Conservation (phyloP, 2,888 invertebrate genomes). For the Folsomia manolachei region DNA sequence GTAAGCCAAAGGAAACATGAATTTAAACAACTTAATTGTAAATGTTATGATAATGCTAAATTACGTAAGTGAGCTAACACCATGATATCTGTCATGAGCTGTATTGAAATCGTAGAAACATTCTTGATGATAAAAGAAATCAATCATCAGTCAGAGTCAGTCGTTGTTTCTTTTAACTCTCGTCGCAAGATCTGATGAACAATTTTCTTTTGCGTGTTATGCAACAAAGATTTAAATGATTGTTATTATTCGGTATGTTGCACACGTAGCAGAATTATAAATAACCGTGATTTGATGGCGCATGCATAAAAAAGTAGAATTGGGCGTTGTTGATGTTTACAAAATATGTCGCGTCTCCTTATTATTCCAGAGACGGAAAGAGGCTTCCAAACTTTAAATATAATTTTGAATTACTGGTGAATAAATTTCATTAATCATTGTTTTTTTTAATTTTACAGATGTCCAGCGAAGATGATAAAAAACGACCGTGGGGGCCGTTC, state of each 20-base stretch:
- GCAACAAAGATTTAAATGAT: neutral
- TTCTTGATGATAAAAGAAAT: no score
- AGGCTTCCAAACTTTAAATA: neutral
- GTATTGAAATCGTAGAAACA: no score
- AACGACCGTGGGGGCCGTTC: conserved; percentile 47
- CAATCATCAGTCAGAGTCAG: no score
- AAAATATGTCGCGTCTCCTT: neutral
- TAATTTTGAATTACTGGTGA: neutral
- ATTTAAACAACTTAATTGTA: no score
- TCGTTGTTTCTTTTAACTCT: no score
- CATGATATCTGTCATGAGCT: no score
- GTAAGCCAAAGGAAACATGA: no score
- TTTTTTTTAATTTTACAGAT: conserved; percentile 22
- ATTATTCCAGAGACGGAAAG: neutral
- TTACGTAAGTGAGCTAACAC: no score
- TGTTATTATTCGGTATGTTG: neutral
- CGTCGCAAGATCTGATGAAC: neutral
- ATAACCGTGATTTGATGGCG: neutral
- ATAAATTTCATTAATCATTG: conserved; percentile 27
- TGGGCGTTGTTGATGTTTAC: neutral
- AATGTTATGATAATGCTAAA: no score
- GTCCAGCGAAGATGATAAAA: conserved; percentile 37
- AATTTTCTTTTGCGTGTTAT: neutral
- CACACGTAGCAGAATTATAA: neutral
- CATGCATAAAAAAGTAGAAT: no score